Percentiles rank a stretch among this genome's conserved stretches.
Conservation (phyloP, 53 echinoderm and acorn worm species). For the Holothuria scabra region DNA sequence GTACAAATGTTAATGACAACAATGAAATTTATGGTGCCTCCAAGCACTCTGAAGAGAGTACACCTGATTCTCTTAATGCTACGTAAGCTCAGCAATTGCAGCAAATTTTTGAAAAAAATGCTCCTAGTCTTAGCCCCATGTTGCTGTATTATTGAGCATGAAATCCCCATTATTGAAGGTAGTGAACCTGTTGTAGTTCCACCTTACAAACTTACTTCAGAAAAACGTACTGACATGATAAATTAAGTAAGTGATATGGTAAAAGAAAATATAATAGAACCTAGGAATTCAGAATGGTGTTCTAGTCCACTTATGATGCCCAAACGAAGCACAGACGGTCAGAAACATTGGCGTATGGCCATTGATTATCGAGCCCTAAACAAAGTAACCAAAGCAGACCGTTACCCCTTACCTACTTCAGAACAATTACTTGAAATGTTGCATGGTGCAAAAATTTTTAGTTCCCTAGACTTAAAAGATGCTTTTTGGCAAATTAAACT, state of each 20-base stretch:
- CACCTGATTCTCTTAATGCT: not conserved
- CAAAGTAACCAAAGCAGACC: no score
- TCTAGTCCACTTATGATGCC: conserved; percentile 32
- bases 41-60: not conserved
- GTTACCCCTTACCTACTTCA: conserved; percentile 13
- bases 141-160: conserved; percentile 27
- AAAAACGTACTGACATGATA: no score
- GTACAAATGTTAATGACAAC: not conserved
- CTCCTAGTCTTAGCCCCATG: no score
- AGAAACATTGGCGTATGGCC: no score
- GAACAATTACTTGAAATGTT: conserved; percentile 13
- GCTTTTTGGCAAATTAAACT: conserved; percentile 35
- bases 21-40: not conserved
- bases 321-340: not conserved
- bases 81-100: conserved; percentile 4
- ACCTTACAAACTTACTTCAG: conserved; percentile 34
- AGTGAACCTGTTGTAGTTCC: conserved; percentile 35
- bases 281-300: no score
- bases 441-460: conserved; percentile 44
- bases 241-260: no score
- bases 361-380: no score
- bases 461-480: conserved; percentile 32
- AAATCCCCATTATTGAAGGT: conserved; percentile 35
- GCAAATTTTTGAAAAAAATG: conserved; percentile 15
- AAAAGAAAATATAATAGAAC: no score